phyloP scores from a whole-genome alignment of 2,888 invertebrate genomes.

The Metallyticus violacea region DNA sequence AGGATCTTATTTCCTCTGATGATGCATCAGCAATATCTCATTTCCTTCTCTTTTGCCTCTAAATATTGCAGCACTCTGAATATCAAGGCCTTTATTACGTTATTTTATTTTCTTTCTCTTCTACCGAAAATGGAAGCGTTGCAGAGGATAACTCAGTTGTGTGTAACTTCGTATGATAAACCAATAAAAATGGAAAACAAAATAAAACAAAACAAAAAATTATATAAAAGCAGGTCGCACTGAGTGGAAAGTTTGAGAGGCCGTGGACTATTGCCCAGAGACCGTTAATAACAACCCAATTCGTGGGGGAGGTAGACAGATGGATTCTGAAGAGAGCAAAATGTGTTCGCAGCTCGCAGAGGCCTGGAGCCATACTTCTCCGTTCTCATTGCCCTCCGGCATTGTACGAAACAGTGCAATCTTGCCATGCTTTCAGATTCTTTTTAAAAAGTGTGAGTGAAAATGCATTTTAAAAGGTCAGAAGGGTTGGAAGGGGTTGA shows the following conservation, averaged over 20 bases:
- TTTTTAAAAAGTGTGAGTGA: background rate
- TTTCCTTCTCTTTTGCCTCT: background rate
- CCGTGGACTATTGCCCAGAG: background rate
- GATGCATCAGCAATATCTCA: background rate
- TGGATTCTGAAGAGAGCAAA: background rate
- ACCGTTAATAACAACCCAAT: background rate
- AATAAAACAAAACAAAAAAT: background rate
- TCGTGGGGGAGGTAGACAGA: background rate
- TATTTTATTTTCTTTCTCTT: background rate
- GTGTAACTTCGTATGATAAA: background rate
- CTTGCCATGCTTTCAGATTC: background rate
- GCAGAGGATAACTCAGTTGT: background rate
- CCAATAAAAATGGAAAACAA: background rate
- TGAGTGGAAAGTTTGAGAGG: background rate
- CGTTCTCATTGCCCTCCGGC: background rate
- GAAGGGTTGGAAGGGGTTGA: background rate
- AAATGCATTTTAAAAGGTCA: constrained; percentile 27
- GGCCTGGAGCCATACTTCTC: background rate
- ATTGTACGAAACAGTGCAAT: background rate
- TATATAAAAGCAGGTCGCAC: background rate
- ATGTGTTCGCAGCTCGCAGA: background rate
- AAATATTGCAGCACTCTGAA: background rate
- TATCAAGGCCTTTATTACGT: background rate
- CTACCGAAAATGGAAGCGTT: background rate
- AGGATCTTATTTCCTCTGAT: background rate